Conservation (phyloP, 92 coral and sea anemone species). For the Montipora capitata region DNA sequence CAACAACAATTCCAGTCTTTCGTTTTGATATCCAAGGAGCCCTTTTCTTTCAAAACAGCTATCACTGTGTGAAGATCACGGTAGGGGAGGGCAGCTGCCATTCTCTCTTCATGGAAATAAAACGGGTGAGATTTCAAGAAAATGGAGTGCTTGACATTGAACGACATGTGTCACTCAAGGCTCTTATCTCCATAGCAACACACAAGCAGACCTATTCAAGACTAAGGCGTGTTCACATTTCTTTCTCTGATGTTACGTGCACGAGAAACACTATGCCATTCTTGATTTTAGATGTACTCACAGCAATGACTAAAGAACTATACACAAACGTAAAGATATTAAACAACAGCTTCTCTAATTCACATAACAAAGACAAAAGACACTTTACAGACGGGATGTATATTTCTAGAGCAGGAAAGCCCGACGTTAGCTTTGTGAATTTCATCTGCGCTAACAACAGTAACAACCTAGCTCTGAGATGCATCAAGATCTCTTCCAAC, state of each 20-base stretch:
- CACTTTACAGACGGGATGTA: conserved; percentile 28
- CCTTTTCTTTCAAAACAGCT: conserved; percentile 25
- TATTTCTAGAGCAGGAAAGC: conserved; percentile 17
- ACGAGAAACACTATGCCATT: conserved; percentile 23
- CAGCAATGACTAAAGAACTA: conserved; percentile 25
- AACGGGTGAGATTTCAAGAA: conserved; percentile 3
- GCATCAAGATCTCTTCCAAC: conserved; percentile 28
- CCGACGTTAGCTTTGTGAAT: not conserved
- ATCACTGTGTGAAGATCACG: conserved; percentile 21
- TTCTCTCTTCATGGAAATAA: not conserved
- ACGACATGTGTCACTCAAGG: not conserved
- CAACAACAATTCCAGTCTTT: conserved; percentile 6
- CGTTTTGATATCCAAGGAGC: conserved; percentile 33
- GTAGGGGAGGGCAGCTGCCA: not conserved
- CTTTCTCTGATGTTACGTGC: conserved; percentile 19
- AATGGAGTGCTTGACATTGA: not conserved
- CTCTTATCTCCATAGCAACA: conserved; percentile 27
- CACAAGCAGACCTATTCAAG: not conserved
- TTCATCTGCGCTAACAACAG: conserved; percentile 38
- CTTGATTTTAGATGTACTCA: conserved; percentile 1
- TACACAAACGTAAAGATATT: conserved; percentile 11
- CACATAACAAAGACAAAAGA: not conserved
- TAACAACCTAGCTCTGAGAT: conserved; percentile 16
- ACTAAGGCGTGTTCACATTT: not conserved
- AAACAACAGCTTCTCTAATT: conserved; percentile 13